These are phyloP conservation scores for Hoplodrina blanda DNA, from an alignment of 2,888 invertebrate species.

Conservation along the genomic window DNA sequence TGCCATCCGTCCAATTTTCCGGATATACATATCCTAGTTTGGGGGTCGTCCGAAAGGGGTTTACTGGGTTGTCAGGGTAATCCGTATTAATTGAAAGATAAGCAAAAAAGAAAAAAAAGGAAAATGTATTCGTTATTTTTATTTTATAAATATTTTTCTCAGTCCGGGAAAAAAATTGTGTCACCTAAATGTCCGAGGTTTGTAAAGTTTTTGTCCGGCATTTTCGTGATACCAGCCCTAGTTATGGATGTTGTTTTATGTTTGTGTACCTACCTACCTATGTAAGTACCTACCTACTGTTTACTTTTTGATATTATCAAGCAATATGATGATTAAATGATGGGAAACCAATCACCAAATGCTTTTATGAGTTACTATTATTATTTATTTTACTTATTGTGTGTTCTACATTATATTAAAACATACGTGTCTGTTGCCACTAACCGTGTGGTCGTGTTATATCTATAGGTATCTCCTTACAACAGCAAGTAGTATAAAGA, in stretches of 20 bases:
- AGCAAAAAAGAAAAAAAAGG: too few species aligned
- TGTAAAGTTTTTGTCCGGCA: too few species aligned
- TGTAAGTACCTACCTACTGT: background rate
- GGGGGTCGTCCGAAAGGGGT: too few species aligned
- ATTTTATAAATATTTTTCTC: too few species aligned
- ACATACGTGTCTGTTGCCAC: background rate
- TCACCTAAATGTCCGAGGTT: too few species aligned
- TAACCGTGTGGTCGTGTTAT: background rate
- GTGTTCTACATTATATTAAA: background rate
- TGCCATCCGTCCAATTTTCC: too few species aligned
- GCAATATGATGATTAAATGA: constrained; percentile 41
- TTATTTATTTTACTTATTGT: background rate
- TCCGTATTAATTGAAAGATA: too few species aligned
- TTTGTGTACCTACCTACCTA: background rate
- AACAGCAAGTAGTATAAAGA: constrained; percentile 1
- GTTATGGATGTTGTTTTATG: background rate
- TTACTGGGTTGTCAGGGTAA: too few species aligned
- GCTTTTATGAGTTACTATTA: constrained; percentile 18
- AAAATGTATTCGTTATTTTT: too few species aligned
- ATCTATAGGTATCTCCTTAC: background rate
- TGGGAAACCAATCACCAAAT: constrained; percentile 44
- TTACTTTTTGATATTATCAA: constrained; percentile 38
- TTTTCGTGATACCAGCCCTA: too few species aligned
- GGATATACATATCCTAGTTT: too few species aligned
- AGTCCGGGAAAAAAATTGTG: too few species aligned